phyloP scores from a whole-genome alignment of 2,797 vertebrate genomes.

The Oryzias dopingdopingensis region DNA sequence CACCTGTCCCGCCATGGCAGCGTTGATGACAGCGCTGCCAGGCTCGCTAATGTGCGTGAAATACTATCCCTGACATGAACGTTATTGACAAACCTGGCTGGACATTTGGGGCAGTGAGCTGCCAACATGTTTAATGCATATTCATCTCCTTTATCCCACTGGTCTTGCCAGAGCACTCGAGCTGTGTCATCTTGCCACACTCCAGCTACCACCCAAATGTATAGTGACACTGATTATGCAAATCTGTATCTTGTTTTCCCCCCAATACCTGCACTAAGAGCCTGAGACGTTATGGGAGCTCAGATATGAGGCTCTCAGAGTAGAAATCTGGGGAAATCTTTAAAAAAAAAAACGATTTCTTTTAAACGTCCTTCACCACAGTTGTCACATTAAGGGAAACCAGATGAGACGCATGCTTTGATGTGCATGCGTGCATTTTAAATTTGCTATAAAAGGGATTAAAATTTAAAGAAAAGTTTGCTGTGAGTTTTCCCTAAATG shows the following conservation, averaged over 20 bases:
- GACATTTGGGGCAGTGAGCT: constrained; percentile 78
- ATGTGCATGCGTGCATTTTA: constrained; percentile 59
- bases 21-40: constrained; percentile 50
- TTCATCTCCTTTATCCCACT: constrained; percentile 77
- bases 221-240: constrained; percentile 89
- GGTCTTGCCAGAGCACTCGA: constrained; percentile 70
- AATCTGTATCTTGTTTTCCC: constrained; percentile 79
- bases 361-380: constrained; percentile 67
- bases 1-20: constrained; percentile 49
- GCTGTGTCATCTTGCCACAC: constrained; percentile 80
- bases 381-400: constrained; percentile 68
- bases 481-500: constrained; percentile 20
- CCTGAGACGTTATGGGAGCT: constrained; percentile 74
- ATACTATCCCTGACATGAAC: constrained; percentile 70
- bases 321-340: constrained; percentile 74
- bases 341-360: constrained; percentile 31
- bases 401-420: constrained; percentile 69
- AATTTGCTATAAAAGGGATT: constrained; percentile 62
- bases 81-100: constrained; percentile 81
- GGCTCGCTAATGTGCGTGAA: constrained; percentile 72
- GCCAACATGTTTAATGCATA: constrained; percentile 74
- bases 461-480: constrained; percentile 51
- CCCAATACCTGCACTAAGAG: constrained; percentile 79
- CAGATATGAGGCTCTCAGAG: constrained; percentile 66
- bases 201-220: constrained; percentile 79